Percentiles rank a stretch among this genome's conserved stretches.
Evolutionary conservation across 1,140 invertebrate genomes (phyloP).

Genomic region (Batillaria attramentaria): DNA sequence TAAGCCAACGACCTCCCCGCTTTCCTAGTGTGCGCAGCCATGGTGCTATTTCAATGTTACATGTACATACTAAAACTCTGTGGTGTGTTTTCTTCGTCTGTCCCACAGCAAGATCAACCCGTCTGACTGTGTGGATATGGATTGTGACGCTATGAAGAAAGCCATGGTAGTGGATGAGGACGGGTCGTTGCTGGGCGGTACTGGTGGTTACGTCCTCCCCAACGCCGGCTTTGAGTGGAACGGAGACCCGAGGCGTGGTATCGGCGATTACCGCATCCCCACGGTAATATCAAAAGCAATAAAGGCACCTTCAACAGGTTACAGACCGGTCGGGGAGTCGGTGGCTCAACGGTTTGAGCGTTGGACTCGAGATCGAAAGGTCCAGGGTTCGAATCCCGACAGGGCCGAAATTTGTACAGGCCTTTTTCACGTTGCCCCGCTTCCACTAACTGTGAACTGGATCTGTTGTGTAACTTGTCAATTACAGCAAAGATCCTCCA

Average conservation of each 20-base stretch:
- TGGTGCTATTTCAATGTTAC: too few species aligned
- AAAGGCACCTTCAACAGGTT: too few species aligned
- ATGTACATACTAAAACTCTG: neutral
- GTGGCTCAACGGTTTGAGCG: too few species aligned
- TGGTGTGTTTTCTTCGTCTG: neutral
- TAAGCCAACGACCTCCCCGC: too few species aligned
- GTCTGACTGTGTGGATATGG: slow-evolving; percentile 69
- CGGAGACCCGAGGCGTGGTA: slow-evolving; percentile 53
- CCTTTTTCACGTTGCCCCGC: too few species aligned
- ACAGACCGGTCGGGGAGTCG: too few species aligned
- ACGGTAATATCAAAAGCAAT: slow-evolving; percentile 33
- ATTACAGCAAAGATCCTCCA: too few species aligned
- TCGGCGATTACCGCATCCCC: slow-evolving; percentile 69
- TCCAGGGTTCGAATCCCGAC: too few species aligned
- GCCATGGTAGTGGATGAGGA: slow-evolving; percentile 61
- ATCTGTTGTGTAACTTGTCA: neutral
- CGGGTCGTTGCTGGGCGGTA: slow-evolving; percentile 61
- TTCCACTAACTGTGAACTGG: too few species aligned
- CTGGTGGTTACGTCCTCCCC: slow-evolving; percentile 51
- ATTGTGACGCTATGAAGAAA: slow-evolving; percentile 69
- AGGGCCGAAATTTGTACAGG: too few species aligned
- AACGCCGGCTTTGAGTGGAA: slow-evolving; percentile 66
- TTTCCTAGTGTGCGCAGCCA: too few species aligned
- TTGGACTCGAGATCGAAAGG: too few species aligned
- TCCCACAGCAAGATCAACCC: slow-evolving; percentile 60